These are phyloP conservation scores for Acleris emargana DNA, from an alignment of 2,888 invertebrate species.

Conservation along the genomic window DNA sequence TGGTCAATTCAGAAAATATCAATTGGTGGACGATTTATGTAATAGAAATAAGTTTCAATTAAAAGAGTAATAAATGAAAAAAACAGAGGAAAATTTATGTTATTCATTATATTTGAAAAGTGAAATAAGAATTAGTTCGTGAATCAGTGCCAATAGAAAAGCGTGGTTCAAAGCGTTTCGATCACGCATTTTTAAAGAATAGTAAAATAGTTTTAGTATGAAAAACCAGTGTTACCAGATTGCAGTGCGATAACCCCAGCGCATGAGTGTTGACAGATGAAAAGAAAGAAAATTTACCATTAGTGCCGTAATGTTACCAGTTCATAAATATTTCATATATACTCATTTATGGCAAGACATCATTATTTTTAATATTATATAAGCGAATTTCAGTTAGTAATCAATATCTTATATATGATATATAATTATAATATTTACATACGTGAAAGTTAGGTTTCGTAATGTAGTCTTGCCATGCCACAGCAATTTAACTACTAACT, in stretches of 20 bases:
- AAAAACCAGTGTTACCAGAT: slow-evolving; percentile 81
- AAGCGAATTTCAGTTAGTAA: slow-evolving; percentile 33
- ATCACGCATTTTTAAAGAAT: slow-evolving; percentile 45
- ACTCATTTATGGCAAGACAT: slow-evolving; percentile 60
- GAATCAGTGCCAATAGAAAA: slow-evolving; percentile 38
- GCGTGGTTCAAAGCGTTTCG: slow-evolving; percentile 49
- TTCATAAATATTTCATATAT: slow-evolving; percentile 29
- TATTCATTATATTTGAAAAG: slow-evolving; percentile 5
- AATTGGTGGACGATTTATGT: too few relatives aligned
- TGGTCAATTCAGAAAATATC: too few relatives aligned
- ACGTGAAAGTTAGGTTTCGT: slow-evolving; percentile 35
- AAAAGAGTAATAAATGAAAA: background rate
- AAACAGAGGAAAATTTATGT: background rate
- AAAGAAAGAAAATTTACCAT: slow-evolving; percentile 74
- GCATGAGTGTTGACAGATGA: slow-evolving; percentile 78
- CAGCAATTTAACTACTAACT: slow-evolving; percentile 19
- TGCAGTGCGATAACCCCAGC: slow-evolving; percentile 81
- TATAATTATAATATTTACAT: slow-evolving; percentile 36
- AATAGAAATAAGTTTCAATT: background rate
- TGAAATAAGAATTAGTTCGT: slow-evolving; percentile 18
- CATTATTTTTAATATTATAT: slow-evolving; percentile 51
- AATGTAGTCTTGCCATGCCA: slow-evolving; percentile 70
- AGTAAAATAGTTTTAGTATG: slow-evolving; percentile 62
- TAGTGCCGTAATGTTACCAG: slow-evolving; percentile 59
- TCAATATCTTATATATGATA: slow-evolving; percentile 37